Evolutionary conservation across 2,113 vertebrate species (phyloP), one percentile per base, ranked within the genome.

Genomic region (Lepidiolamprologus cunningtoni): DNA sequence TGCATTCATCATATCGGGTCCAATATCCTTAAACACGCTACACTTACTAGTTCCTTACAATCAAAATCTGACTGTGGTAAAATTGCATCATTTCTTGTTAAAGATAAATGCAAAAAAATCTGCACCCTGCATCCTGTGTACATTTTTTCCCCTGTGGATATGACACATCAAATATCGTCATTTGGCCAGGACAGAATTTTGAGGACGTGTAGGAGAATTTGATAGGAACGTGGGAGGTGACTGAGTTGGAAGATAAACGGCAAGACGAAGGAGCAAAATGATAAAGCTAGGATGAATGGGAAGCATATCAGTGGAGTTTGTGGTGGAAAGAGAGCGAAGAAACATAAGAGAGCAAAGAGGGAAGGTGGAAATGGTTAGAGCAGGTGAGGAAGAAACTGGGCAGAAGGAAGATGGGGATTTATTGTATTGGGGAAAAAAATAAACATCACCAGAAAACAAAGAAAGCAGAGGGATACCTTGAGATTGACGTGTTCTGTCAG

Each of bases 181-280:
- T 66, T 90, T 90, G 82, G 85, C 84, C 50, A n/a, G 19, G 61
- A 87, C 54, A 26, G 73, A 81, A 71, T 71, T 87, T 71, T 40
- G 52, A 73, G 31, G 58, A 90, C 17, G 54, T 80, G 63, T 40
- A 55, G 87, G 73, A 80, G 83, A 81, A 80, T 90, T 81, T 80
- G 85, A 90, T 73, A 53, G 81, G 83, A 84, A 68, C 85, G 80
- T 89, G 81, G 89, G 90, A 90, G 89, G 89, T 45, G 84, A 91
- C 81, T 83, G 87, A 91, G 86, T 83, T 82, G 54, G 87, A 89
- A 89, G 90, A 90, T 76, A 86, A 92, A 91, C 37, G 55, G 33
- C 58, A 81, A 33, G 63, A 90, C 6, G 35, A 53, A 28, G 28
- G 61, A 84, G 68, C 78, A 50, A 85, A 80, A 73, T 73, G 84